phyloP scores from a whole-genome alignment of 2,113 vertebrate genomes.

The Macrotus californicus region DNA sequence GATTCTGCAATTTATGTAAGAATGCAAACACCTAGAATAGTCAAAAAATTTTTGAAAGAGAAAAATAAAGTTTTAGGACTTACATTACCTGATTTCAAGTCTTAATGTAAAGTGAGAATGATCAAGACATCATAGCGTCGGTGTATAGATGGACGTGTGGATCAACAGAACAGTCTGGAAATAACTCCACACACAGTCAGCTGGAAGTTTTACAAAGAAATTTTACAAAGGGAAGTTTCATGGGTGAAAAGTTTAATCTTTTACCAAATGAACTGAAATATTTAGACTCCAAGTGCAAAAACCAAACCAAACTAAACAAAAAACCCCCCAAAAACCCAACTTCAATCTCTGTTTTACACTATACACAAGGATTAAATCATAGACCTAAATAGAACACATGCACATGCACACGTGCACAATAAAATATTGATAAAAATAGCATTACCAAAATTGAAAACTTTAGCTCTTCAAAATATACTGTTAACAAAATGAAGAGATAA shows the following conservation, averaged over 20 bases:
- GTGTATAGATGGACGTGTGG: neutral
- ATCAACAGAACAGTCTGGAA: neutral
- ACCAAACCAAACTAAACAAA: neutral
- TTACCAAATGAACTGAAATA: constrained; percentile 1
- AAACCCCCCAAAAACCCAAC: neutral
- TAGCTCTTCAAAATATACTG: neutral
- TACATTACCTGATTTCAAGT: neutral
- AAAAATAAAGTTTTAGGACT: neutral
- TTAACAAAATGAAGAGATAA: neutral
- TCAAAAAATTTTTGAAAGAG: constrained; percentile 7
- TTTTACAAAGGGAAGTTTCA: neutral
- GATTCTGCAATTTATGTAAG: neutral
- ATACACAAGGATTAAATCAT: neutral
- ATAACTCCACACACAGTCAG: neutral
- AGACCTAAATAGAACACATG: neutral
- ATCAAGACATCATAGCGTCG: neutral
- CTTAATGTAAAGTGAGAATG: neutral
- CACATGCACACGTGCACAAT: neutral
- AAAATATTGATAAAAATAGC: neutral
- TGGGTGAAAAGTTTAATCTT: neutral
- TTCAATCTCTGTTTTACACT: neutral
- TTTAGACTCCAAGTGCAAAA: neutral
- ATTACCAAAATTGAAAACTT: constrained; percentile 10
- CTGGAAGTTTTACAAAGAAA: neutral
- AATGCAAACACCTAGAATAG: neutral